phyloP scores from a whole-genome alignment of 2,113 vertebrate genomes.

The Neogobius melanostomus region DNA sequence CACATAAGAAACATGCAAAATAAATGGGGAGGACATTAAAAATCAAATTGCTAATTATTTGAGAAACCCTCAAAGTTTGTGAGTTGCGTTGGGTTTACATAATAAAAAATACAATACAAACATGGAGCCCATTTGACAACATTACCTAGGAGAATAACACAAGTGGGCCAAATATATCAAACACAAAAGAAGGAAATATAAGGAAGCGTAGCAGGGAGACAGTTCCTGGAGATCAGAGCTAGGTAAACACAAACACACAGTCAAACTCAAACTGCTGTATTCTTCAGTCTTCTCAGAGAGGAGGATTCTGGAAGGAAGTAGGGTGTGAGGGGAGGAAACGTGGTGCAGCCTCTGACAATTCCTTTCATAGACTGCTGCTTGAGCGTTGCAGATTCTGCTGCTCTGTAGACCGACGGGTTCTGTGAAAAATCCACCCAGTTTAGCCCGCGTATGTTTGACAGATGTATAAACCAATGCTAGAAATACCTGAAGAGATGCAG shows the following conservation, averaged over 20 bases:
- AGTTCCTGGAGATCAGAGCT: conserved; percentile 42
- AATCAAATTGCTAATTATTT: too few relatives aligned
- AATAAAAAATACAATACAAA: background rate
- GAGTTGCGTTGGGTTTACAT: background rate
- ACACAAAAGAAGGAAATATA: conserved; percentile 20
- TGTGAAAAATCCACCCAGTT: conserved; percentile 17
- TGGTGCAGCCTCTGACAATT: conserved; percentile 46
- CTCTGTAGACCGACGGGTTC: conserved; percentile 1
- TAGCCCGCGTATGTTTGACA: conserved; percentile 25
- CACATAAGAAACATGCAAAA: too few relatives aligned
- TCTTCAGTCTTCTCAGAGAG: conserved; percentile 19
- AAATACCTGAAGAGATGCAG: conserved; percentile 2
- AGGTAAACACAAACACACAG: conserved; percentile 24
- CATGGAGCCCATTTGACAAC: background rate
- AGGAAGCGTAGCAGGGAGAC: conserved; percentile 13
- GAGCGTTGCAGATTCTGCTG: background rate
- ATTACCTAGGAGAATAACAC: background rate
- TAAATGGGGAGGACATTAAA: too few relatives aligned
- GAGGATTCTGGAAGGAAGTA: conserved; percentile 41
- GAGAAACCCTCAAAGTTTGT: too few relatives aligned
- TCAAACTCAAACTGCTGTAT: background rate
- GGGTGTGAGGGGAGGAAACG: conserved; percentile 59
- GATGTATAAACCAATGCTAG: conserved; percentile 14
- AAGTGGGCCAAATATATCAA: conserved; percentile 23
- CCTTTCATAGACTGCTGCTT: conserved; percentile 39